phyloP scores from a whole-genome alignment of 2,797 vertebrate genomes.

The Triplophysa yarkandensis region DNA sequence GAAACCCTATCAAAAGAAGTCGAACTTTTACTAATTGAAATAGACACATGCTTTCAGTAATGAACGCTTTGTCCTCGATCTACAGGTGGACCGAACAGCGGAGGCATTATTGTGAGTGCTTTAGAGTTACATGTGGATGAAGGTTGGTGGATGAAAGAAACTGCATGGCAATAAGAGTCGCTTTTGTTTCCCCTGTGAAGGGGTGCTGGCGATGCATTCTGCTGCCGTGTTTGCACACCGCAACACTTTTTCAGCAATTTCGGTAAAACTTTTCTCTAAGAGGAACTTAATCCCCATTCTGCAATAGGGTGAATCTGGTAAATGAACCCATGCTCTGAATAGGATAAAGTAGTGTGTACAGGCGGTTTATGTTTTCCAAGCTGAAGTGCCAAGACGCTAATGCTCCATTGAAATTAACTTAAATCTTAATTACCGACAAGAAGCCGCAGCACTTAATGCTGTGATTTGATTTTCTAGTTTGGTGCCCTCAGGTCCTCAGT shows the following conservation, averaged over 20 bases:
- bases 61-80: constrained; percentile 31
- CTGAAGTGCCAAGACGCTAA: constrained; percentile 52
- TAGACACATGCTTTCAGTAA: constrained; percentile 38
- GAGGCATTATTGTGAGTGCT: constrained; percentile 47
- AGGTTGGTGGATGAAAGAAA: constrained; percentile 44
- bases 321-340: constrained; percentile 50
- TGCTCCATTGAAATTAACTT: constrained; percentile 61
- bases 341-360: constrained; percentile 49
- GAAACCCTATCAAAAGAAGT: constrained; percentile 3
- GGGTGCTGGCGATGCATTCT: constrained; percentile 47
- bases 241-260: constrained; percentile 34
- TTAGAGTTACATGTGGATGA: constrained; percentile 33
- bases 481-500: constrained; percentile 48
- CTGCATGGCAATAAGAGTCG: constrained; percentile 54
- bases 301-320: constrained; percentile 52
- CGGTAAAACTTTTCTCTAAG: constrained; percentile 51
- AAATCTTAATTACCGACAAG: constrained; percentile 63
- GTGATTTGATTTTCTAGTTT: constrained; percentile 63
- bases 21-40: constrained; percentile 41
- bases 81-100: constrained; percentile 20
- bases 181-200: constrained; percentile 46
- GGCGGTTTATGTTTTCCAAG: constrained; percentile 41
- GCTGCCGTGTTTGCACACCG: constrained; percentile 43
- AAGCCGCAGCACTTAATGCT: constrained; percentile 51
- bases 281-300: constrained; percentile 43